phyloP scores from a whole-genome alignment of 2,797 vertebrate genomes.

The Acanthurus lineatus region DNA sequence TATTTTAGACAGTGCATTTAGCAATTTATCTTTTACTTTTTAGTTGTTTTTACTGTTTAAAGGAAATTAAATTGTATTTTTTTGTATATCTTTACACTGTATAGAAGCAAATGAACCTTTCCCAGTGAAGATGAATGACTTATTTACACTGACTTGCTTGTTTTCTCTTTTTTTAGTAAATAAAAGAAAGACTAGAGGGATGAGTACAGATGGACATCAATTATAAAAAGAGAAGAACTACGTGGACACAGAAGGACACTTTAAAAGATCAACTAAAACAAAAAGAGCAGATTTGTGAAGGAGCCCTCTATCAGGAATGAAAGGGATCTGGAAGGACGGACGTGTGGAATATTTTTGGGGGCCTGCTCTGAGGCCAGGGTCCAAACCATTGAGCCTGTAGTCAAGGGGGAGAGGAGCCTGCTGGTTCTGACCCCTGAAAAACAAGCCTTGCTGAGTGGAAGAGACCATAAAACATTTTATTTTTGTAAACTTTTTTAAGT shows the following conservation, averaged over 20 bases:
- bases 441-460: conserved; percentile 78
- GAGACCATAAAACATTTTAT: conserved; percentile 87
- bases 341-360: conserved; percentile 60
- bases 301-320: conserved; percentile 72
- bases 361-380: conserved; percentile 63
- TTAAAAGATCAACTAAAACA: conserved; percentile 71
- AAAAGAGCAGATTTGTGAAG: conserved; percentile 70
- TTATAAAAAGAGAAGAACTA: conserved; percentile 70
- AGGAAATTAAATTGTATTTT: not conserved
- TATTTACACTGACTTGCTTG: conserved; percentile 67
- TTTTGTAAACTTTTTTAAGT: conserved; percentile 88
- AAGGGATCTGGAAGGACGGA: conserved; percentile 56
- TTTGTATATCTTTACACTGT: not conserved
- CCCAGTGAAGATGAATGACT: not conserved
- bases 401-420: conserved; percentile 44
- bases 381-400: conserved; percentile 73
- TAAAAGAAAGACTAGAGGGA: conserved; percentile 75
- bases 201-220: conserved; percentile 78
- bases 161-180: conserved; percentile 84
- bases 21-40: not conserved
- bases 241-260: conserved; percentile 57
- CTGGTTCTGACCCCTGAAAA: conserved; percentile 70
- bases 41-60: not conserved
- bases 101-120: not conserved
- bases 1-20: not conserved